A percentile compares a stretch with the other conserved stretches of the same genome.
Conservation (phyloP, 2,888 invertebrate genomes). For the Busseola fusca region DNA sequence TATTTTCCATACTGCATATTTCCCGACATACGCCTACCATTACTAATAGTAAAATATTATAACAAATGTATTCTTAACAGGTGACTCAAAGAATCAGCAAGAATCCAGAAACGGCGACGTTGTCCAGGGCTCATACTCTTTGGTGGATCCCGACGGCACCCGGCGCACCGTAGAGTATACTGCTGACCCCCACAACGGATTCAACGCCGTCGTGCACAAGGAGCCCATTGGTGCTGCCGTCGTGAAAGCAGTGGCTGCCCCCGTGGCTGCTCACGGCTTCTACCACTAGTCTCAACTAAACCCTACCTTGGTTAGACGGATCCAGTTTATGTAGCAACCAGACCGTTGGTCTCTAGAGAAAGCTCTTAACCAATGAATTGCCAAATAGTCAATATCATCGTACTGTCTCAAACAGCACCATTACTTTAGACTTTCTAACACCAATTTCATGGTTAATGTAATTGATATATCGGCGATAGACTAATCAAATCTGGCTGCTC, state of each 20-base stretch:
- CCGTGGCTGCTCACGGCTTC: constrained; percentile 74
- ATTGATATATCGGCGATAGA: background rate
- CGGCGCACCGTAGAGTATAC: constrained; percentile 90
- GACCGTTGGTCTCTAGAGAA: background rate
- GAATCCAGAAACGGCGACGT: constrained; percentile 90
- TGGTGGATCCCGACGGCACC: constrained; percentile 91
- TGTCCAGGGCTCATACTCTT: constrained; percentile 90
- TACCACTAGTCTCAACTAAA: constrained; percentile 72
- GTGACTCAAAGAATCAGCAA: constrained; percentile 86
- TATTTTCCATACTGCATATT: background rate
- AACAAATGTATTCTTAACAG: constrained; percentile 61
- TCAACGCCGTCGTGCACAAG: constrained; percentile 91
- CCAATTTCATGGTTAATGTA: background rate
- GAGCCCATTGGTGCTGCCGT: constrained; percentile 86
- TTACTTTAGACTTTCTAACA: background rate
- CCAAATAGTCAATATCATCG: no score
- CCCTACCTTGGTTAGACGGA: constrained; percentile 54
- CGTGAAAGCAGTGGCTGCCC: constrained; percentile 81
- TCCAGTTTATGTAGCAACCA: constrained; percentile 45
- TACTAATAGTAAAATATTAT: background rate
- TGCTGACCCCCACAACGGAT: constrained; percentile 91
- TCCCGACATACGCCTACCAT: background rate
- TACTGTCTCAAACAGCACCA: background rate
- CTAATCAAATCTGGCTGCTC: background rate
- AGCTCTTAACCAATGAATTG: background rate